Evolutionary conservation across 2,113 vertebrate species (phyloP).

Genomic region (Salvator merianae): DNA sequence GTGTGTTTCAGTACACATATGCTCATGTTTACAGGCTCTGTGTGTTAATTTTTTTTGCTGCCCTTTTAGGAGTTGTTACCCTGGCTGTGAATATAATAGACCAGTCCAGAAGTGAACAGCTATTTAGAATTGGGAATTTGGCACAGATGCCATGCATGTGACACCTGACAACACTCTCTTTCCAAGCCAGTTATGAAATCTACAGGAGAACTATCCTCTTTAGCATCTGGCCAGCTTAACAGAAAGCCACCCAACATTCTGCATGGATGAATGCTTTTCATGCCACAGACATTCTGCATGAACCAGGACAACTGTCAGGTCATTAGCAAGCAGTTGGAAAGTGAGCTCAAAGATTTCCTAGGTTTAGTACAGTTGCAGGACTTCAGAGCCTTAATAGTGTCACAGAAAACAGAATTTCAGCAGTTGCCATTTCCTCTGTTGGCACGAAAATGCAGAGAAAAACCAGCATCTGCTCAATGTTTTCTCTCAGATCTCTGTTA

Average conservation of each 20-base stretch:
- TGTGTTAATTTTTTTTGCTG: background rate
- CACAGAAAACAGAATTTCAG: background rate
- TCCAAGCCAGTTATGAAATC: background rate
- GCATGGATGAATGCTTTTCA: background rate
- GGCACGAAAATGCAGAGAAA: background rate
- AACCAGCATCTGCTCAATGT: background rate
- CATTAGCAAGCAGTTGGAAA: background rate
- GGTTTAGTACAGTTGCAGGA: background rate
- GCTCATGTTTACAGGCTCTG: background rate
- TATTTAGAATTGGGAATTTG: too few relatives aligned
- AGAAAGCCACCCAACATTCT: background rate
- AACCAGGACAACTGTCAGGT: background rate
- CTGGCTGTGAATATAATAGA: background rate
- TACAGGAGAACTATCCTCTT: background rate
- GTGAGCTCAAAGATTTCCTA: background rate
- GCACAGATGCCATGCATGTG: too few relatives aligned
- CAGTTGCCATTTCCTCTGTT: background rate
- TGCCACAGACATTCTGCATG: background rate
- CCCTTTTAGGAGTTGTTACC: too few relatives aligned
- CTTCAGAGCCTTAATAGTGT: background rate
- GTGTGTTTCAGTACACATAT: background rate
- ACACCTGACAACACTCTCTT: too few relatives aligned
- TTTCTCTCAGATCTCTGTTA: background rate
- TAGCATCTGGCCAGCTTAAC: background rate
- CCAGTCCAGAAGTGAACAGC: background rate